phyloP scores from a whole-genome alignment of 2,113 vertebrate species.

The Mastomys coucha region DNA sequence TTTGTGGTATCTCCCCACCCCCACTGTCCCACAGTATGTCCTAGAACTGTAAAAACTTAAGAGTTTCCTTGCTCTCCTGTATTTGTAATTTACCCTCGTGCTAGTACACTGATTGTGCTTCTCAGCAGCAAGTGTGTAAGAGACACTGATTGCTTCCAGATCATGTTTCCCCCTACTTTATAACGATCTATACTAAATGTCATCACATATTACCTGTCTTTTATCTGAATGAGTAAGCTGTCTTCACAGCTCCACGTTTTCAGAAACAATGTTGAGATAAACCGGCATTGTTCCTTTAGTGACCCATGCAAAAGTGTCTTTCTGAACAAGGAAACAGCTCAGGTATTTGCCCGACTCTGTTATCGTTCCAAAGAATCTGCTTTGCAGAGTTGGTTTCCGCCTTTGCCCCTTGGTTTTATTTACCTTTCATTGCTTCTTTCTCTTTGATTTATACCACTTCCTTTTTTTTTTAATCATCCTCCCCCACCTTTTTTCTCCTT shows the following conservation, averaged over 20 bases:
- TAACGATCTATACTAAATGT: neutral
- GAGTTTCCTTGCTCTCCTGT: neutral
- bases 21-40: neutral
- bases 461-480: neutral
- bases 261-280: neutral
- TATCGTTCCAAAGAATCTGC: neutral
- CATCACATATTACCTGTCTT: neutral
- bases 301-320: neutral
- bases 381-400: neutral
- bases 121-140: neutral
- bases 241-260: too few relatives aligned
- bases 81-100: neutral
- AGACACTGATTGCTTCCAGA: neutral
- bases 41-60: neutral
- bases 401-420: neutral
- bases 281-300: neutral
- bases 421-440: neutral
- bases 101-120: neutral
- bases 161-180: neutral
- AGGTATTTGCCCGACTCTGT: neutral
- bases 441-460: neutral
- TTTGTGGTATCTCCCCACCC: neutral
- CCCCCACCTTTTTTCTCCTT: too few relatives aligned
- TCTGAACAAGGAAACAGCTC: neutral
- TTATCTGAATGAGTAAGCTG: neutral